Base-by-base conservation (phyloP, 2,113 vertebrate genomes). In the Cacatua alba region DNA sequence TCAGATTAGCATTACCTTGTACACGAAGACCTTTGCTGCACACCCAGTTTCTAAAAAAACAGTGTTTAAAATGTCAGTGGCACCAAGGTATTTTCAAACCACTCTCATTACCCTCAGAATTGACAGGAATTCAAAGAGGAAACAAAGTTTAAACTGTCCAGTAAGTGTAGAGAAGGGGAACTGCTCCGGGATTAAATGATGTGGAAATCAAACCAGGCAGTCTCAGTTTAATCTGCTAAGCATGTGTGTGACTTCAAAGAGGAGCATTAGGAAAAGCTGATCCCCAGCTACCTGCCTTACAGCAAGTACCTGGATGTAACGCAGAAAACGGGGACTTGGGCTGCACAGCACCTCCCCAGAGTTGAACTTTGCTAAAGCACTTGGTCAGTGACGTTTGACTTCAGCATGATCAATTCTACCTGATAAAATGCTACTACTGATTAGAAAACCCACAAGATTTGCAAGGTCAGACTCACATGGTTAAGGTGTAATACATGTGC, bases 41-140 rank as follows among this genome's bases (percentile, higher is more conserved):
- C 3, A 39, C 23, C 8, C 13, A 3, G 17, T 41, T 35, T 62
- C 55, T 53, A 33, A 20, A 77, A 77, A 43, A 77, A 48, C 19
- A 10, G 0, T 0, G 13, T 11, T 64, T 33, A 33, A 55, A 72
- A 46, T 2, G 11, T 25, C 20, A n/a, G 1, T 19, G 39, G 3
- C 53, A 46, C n/a, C 19, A 29, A 74, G 29, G 6, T 17, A 2
- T 23, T 31, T 17, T 46, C 53, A 63, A 67, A 49, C 1, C n/a
- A 8, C 10, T 24, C 1, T 1, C 15, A 60, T 18, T 18, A 39
- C 3, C 13, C 21, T 17, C 35, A 28, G 18, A 9, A 67, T 59
- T 70, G 11, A 74, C 10, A 91, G 31, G 8, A 41, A 25, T 62
- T 63, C 51, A 31, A 10, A 13, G 35, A 68, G 70, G 41, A 77